These are phyloP conservation scores for Ryuthela nishihirai DNA, from an alignment of 2,888 invertebrate species.

Conservation along the genomic window DNA sequence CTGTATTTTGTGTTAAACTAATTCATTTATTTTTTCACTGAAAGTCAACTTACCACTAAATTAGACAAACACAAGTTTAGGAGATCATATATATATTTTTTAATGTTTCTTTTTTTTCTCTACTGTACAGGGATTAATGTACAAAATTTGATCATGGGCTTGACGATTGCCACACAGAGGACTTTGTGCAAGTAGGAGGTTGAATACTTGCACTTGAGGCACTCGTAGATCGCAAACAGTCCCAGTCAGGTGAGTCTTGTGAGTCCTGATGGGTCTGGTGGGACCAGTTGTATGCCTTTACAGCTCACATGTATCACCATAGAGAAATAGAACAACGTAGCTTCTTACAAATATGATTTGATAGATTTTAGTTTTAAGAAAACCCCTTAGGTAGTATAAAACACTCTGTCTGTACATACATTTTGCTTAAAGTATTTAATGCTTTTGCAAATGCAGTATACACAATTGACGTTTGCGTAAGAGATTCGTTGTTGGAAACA, in stretches of 20 bases:
- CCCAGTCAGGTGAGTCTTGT: conserved; percentile 1
- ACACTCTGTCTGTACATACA: no score
- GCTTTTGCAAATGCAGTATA: no score
- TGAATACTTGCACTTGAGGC: conserved; percentile 23
- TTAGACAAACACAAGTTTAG: no score
- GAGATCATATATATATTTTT: conserved; percentile 33
- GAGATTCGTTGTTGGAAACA: no score
- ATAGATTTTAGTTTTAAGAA: conserved; percentile 33
- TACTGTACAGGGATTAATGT: conserved; percentile 40
- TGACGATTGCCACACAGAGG: conserved; percentile 22
- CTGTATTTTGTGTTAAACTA: no score
- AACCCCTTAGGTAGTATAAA: no score
- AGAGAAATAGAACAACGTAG: conserved; percentile 11
- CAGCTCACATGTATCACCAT: conserved; percentile 17
- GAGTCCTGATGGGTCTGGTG: neutral
- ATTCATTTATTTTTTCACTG: no score
- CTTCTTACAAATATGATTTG: conserved; percentile 13
- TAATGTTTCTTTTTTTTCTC: conserved; percentile 22
- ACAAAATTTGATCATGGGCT: conserved; percentile 39
- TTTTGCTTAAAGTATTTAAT: no score
- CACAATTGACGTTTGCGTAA: no score
- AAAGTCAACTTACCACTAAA: no score
- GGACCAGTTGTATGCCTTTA: conserved; percentile 10
- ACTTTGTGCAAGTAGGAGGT: conserved; percentile 16
- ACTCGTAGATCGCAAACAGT: conserved; percentile 2